phyloP scores from a whole-genome alignment of 1,140 invertebrate genomes.

The Ridgeia piscesae region DNA sequence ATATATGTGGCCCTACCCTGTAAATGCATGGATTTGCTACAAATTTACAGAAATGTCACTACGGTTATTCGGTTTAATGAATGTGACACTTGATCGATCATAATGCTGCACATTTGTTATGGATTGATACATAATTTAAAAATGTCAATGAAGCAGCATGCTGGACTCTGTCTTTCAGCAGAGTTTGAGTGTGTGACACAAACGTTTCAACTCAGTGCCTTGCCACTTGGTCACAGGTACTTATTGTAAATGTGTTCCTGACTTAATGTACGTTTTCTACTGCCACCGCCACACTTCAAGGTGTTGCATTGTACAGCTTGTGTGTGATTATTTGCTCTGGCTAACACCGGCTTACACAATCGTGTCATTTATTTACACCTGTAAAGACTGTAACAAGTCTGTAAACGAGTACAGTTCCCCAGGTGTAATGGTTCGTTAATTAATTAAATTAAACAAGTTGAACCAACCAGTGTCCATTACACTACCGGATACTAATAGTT shows the following conservation, averaged over 20 bases:
- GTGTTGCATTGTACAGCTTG: not conserved
- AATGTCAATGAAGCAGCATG: not conserved
- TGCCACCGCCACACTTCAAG: not conserved
- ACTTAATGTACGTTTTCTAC: not conserved
- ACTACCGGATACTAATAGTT: no score
- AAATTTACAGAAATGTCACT: not conserved
- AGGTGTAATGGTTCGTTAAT: not conserved
- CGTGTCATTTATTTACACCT: not conserved
- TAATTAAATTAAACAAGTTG: not conserved
- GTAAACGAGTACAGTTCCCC: not conserved
- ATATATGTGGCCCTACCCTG: not conserved
- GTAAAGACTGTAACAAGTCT: not conserved
- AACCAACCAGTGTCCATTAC: no score
- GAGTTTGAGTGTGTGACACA: not conserved
- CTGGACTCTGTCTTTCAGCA: not conserved
- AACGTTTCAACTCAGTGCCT: not conserved
- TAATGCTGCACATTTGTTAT: not conserved
- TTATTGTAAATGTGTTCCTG: not conserved
- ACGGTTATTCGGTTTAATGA: not conserved
- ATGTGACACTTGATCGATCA: not conserved
- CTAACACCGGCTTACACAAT: not conserved
- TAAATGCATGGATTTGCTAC: not conserved
- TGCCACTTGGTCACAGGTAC: not conserved
- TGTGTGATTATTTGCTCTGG: not conserved
- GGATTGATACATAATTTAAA: not conserved